Evolutionary conservation across 2,888 invertebrate species (phyloP).

Genomic region (Diaperis boleti): DNA sequence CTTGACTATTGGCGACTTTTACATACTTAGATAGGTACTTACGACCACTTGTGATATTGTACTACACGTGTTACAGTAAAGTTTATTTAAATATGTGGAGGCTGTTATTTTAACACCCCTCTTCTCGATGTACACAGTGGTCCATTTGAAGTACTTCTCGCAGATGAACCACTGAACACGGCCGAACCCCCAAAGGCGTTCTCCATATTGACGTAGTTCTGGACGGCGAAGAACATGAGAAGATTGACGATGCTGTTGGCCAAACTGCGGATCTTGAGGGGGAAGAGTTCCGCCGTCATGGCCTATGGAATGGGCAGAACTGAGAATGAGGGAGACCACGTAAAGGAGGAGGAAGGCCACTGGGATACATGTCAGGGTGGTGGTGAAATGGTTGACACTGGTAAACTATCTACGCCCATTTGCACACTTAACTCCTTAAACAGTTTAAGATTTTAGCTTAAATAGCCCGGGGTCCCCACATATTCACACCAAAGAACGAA

Average conservation of each 20-base stretch:
- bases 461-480: too few relatives aligned
- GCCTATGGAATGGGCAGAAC: conserved; percentile 73
- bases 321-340: conserved; percentile 70
- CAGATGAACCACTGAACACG: conserved; percentile 67
- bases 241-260: conserved; percentile 70
- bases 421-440: too few relatives aligned
- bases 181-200: conserved; percentile 63
- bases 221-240: conserved; percentile 70
- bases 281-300: conserved; percentile 72
- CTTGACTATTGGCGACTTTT: conserved; percentile 15
- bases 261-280: conserved; percentile 69
- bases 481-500: too few relatives aligned
- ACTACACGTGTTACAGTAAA: conserved; percentile 19
- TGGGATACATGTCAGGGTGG: conserved; percentile 67
- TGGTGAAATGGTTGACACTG: too few relatives aligned
- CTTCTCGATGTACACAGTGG: too few relatives aligned
- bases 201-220: conserved; percentile 63
- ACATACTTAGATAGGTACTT: conserved; percentile 6
- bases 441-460: too few relatives aligned
- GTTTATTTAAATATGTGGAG: neutral
- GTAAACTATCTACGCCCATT: too few relatives aligned
- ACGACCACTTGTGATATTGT: conserved; percentile 21
- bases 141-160: too few relatives aligned
- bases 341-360: conserved; percentile 68
- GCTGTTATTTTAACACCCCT: too few relatives aligned